Evolutionary conservation across 2,113 vertebrate species (phyloP).

Genomic region (Chaenogobius annularis): DNA sequence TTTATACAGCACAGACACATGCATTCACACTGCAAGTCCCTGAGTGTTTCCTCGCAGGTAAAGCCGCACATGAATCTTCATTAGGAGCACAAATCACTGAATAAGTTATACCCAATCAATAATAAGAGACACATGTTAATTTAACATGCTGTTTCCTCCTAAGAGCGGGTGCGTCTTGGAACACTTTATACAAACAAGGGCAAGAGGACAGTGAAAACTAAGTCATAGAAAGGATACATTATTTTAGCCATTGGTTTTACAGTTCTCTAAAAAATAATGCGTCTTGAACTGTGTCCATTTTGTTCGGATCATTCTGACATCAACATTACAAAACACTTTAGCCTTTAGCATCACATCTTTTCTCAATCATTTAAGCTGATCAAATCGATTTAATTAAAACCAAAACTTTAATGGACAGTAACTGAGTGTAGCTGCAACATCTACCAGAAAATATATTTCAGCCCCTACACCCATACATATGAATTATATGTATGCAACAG

Average conservation of each 20-base stretch:
- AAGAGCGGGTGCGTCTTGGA: constrained; percentile 8
- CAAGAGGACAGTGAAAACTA: background rate
- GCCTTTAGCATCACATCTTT: constrained; percentile 11
- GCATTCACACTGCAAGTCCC: constrained; percentile 9
- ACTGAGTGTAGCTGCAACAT: constrained; percentile 13
- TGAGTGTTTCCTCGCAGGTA: constrained; percentile 40
- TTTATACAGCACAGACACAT: constrained; percentile 14
- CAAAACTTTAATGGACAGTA: constrained; percentile 1
- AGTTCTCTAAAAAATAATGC: no score
- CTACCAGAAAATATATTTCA: constrained; percentile 46
- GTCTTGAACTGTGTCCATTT: no score
- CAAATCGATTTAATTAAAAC: constrained; percentile 30
- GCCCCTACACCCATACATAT: constrained; percentile 47
- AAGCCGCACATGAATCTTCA: constrained; percentile 48
- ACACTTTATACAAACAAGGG: constrained; percentile 10
- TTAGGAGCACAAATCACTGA: constrained; percentile 54
- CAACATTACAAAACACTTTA: constrained; percentile 15
- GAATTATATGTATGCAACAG: constrained; percentile 57
- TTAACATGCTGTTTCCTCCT: constrained; percentile 33
- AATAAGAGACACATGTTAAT: constrained; percentile 24
- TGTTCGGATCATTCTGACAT: background rate
- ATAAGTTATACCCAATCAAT: constrained; percentile 65
- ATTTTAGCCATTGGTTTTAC: no score
- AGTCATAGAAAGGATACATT: background rate
- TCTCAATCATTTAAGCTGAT: constrained; percentile 22